Evolutionary conservation across 2,113 vertebrate species (phyloP).

Genomic region (Grantiella picta): DNA sequence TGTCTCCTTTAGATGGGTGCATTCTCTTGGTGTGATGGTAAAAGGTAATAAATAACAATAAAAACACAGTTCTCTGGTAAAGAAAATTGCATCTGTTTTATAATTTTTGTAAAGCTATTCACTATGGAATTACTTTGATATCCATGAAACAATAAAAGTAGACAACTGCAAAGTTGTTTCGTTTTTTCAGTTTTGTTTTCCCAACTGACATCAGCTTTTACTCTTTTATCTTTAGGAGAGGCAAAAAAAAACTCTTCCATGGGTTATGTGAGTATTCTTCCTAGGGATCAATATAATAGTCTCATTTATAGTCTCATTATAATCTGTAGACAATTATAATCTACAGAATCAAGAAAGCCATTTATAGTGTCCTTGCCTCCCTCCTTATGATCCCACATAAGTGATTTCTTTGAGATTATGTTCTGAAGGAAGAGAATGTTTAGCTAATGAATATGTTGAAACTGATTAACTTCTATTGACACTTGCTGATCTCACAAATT

Average conservation of each 20-base stretch:
- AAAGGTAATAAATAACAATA: not conserved
- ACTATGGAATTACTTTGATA: not conserved
- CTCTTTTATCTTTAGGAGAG: not conserved
- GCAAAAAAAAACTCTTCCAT: not conserved
- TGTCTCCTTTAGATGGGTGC: not conserved
- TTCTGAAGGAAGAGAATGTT: not conserved
- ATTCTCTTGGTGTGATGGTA: not conserved
- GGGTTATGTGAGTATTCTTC: not conserved
- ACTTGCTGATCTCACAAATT: not conserved
- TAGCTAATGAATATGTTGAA: not conserved
- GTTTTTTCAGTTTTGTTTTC: not conserved
- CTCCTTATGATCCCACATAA: not conserved
- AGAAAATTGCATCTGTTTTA: not conserved
- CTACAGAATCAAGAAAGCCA: not conserved
- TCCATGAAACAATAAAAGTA: not conserved
- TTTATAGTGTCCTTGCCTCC: not conserved
- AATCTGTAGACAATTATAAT: not conserved
- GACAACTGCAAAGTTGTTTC: not conserved
- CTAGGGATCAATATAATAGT: not conserved
- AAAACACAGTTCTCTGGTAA: not conserved
- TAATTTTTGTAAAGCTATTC: not conserved
- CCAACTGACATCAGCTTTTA: not conserved
- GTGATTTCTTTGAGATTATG: not conserved
- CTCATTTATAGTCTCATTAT: not conserved
- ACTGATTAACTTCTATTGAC: slow-evolving; percentile 21